Evolutionary conservation across 1,140 invertebrate species (phyloP).

Genomic region (Drosophila asahinai): DNA sequence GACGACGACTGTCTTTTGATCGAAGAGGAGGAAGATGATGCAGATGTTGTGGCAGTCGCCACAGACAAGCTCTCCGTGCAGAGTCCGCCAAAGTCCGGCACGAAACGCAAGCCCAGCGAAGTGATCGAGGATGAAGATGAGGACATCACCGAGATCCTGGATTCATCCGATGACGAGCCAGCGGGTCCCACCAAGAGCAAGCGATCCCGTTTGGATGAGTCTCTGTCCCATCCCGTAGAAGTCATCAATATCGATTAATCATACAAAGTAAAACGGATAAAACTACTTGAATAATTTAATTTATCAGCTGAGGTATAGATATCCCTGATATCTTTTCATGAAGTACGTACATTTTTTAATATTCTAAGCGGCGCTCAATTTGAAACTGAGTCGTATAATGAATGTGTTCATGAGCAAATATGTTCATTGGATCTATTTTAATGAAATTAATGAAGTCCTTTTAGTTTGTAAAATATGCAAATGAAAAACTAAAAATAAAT

Average conservation of each 20-base stretch:
- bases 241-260: constrained; percentile 74
- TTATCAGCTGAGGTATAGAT: neutral
- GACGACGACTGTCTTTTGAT: constrained; percentile 84
- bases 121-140: constrained; percentile 71
- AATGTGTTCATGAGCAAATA: neutral
- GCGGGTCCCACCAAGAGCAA: constrained; percentile 85
- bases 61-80: constrained; percentile 58
- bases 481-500: neutral
- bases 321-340: neutral
- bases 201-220: constrained; percentile 53
- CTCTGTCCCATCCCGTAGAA: constrained; percentile 19
- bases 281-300: neutral
- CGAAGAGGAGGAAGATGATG: constrained; percentile 81
- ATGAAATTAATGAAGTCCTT: neutral
- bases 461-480: neutral
- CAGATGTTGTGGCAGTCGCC: constrained; percentile 40
- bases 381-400: constrained; percentile 3
- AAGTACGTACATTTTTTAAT: constrained; percentile 12
- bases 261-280: too few relatives aligned
- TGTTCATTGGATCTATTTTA: neutral
- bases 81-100: constrained; percentile 35
- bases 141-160: constrained; percentile 74
- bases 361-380: neutral
- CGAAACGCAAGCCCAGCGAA: constrained; percentile 70
- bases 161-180: constrained; percentile 72